Evolutionary conservation across 92 coral and sea anemone species (phyloP).

Genomic region (Phenganax marumi): DNA sequence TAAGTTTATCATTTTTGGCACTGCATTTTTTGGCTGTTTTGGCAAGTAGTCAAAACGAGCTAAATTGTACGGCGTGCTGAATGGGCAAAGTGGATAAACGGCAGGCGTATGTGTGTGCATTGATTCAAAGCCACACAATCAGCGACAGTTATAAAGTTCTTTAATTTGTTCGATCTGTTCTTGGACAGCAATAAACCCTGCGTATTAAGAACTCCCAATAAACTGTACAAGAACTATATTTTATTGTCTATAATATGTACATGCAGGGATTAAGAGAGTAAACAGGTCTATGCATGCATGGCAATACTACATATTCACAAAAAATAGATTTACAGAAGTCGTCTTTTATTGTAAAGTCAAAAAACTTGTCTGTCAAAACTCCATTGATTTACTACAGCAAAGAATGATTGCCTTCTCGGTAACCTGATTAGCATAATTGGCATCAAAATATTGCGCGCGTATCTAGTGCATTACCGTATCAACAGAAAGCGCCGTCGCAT

Average conservation of each 20-base stretch:
- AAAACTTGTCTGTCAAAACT: background rate
- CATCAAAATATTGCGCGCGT: background rate
- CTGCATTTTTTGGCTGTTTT: too few relatives aligned
- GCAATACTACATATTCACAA: background rate
- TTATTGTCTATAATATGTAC: background rate
- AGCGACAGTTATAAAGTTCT: too few relatives aligned
- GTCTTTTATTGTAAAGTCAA: too few relatives aligned
- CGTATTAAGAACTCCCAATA: too few relatives aligned
- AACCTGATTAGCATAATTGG: constrained; percentile 19
- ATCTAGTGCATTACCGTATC: background rate
- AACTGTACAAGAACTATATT: too few relatives aligned
- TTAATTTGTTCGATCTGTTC: too few relatives aligned
- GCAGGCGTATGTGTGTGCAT: too few relatives aligned
- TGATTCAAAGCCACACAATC: too few relatives aligned
- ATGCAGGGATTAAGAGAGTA: constrained; percentile 3
- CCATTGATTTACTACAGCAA: background rate
- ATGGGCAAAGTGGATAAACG: too few relatives aligned
- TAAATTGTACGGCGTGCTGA: too few relatives aligned
- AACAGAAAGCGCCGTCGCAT: constrained; percentile 10
- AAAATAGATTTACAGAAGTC: background rate
- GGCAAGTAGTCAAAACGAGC: too few relatives aligned
- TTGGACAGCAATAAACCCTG: too few relatives aligned
- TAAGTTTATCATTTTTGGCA: background rate
- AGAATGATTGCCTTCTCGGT: background rate
- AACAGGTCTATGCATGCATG: background rate